A percentile compares a stretch with the other conserved stretches of the same genome.
These are phyloP conservation scores for Musca vetustissima DNA, from an alignment of 1,140 invertebrate genomes.

Conservation along the genomic window DNA sequence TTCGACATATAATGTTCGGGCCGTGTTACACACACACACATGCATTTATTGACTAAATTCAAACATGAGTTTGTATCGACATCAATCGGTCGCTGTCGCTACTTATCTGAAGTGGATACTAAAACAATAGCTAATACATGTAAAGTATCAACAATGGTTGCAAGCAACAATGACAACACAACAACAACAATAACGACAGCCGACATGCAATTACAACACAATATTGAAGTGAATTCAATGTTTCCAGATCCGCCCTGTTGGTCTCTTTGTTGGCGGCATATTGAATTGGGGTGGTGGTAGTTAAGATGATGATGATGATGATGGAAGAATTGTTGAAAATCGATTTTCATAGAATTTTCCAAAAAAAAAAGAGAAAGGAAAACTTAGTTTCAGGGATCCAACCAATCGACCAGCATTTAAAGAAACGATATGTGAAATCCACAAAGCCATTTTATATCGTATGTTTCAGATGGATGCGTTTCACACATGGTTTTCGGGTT, in stretches of 20 bases:
- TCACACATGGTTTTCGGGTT: slow-evolving; percentile 14
- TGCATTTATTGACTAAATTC: no score
- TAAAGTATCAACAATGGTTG: background rate
- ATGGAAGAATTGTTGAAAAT: no score
- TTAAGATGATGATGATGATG: no score
- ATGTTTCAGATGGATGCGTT: slow-evolving; percentile 4
- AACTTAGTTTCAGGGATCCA: background rate
- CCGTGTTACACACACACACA: background rate
- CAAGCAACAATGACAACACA: background rate
- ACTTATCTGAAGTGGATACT: slow-evolving; percentile 11
- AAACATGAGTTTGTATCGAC: background rate
- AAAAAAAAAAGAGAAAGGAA: background rate
- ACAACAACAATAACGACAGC: background rate
- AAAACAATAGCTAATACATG: slow-evolving; percentile 20
- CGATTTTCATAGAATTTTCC: slow-evolving; percentile 9
- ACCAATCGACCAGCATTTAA: background rate
- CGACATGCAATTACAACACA: background rate
- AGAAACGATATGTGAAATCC: background rate
- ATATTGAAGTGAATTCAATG: no score
- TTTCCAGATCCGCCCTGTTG: background rate
- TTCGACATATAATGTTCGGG: no score
- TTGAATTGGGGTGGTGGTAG: background rate
- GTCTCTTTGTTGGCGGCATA: background rate
- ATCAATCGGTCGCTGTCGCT: background rate
- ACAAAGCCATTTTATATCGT: slow-evolving; percentile 7